These are phyloP conservation scores for Austrofundulus limnaeus DNA, from an alignment of 2,113 vertebrate genomes.

Conservation along the genomic window DNA sequence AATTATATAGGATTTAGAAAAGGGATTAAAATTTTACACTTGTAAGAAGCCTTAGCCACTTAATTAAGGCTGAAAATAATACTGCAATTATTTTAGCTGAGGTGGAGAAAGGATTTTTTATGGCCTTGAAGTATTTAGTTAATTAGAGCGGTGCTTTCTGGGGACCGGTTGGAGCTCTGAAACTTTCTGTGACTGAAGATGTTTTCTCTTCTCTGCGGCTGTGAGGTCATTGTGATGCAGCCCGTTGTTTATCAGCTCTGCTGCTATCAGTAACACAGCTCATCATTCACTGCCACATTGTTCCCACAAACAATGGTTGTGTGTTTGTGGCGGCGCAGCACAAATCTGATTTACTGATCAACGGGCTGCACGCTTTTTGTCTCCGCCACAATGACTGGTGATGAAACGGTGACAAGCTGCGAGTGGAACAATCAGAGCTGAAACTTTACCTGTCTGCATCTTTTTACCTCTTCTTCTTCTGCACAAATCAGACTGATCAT, in stretches of 20 bases:
- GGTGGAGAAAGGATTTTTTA: slow-evolving; percentile 57
- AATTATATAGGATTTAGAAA: slow-evolving; percentile 80
- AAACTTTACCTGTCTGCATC: slow-evolving; percentile 2
- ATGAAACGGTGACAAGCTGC: slow-evolving; percentile 48
- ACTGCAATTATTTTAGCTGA: slow-evolving; percentile 71
- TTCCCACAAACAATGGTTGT: slow-evolving; percentile 62
- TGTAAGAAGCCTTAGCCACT: slow-evolving; percentile 75
- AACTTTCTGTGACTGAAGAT: slow-evolving; percentile 38
- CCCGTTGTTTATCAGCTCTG: slow-evolving; percentile 59
- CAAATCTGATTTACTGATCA: slow-evolving; percentile 61
- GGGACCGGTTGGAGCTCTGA: slow-evolving; percentile 45
- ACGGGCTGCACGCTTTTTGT: slow-evolving; percentile 45
- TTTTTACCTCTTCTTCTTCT: slow-evolving; percentile 5
- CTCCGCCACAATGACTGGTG: slow-evolving; percentile 54
- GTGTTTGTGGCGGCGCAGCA: slow-evolving; percentile 35
- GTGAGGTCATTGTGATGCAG: slow-evolving; percentile 56
- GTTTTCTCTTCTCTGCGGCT: slow-evolving; percentile 14
- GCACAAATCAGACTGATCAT: slow-evolving; percentile 2
- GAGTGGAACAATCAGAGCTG: slow-evolving; percentile 43
- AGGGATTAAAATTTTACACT: slow-evolving; percentile 78
- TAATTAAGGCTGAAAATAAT: slow-evolving; percentile 81
- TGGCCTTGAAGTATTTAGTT: slow-evolving; percentile 59
- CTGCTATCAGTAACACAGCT: slow-evolving; percentile 58
- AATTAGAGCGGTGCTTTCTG: slow-evolving; percentile 60
- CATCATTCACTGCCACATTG: slow-evolving; percentile 69